phyloP scores from a whole-genome alignment of 2,113 vertebrate genomes.

The Dascyllus trimaculatus region DNA sequence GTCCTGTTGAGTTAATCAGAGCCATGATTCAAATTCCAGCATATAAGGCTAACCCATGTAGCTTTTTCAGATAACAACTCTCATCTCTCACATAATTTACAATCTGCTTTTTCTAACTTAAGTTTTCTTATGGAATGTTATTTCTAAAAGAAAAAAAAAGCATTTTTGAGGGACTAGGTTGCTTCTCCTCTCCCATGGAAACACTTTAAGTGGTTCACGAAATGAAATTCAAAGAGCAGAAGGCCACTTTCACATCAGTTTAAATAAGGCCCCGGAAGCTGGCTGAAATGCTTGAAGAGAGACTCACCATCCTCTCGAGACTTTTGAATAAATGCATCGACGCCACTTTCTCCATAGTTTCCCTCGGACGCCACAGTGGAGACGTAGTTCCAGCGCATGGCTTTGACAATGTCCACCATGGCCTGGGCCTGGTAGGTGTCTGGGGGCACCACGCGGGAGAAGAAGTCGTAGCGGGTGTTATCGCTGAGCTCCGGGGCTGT shows the following conservation, averaged over 20 bases:
- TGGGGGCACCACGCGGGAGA: slow-evolving; percentile 94
- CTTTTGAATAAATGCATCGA: slow-evolving; percentile 97
- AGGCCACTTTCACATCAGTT: neutral
- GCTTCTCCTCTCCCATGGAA: neutral
- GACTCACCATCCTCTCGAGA: slow-evolving; percentile 95
- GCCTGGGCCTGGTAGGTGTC: slow-evolving; percentile 98
- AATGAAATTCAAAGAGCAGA: neutral
- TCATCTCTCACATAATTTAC: neutral
- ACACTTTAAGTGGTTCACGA: neutral
- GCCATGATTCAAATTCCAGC: too few species aligned
- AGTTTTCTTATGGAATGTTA: neutral
- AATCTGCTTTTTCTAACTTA: neutral
- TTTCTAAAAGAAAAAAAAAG: neutral
- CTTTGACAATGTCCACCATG: slow-evolving; percentile 97
- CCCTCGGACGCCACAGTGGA: slow-evolving; percentile 96
- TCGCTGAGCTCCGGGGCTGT: slow-evolving; percentile 96
- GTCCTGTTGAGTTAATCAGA: too few species aligned
- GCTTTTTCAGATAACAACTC: neutral
- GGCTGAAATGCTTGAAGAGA: slow-evolving; percentile 20
- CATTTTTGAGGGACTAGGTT: neutral
- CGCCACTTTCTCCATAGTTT: slow-evolving; percentile 95
- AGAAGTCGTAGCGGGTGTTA: slow-evolving; percentile 98
- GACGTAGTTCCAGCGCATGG: slow-evolving; percentile 96
- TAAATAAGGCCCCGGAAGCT: neutral
- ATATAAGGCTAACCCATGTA: neutral